Conservation (phyloP, 2,888 invertebrate genomes). For the Alitta virens region DNA sequence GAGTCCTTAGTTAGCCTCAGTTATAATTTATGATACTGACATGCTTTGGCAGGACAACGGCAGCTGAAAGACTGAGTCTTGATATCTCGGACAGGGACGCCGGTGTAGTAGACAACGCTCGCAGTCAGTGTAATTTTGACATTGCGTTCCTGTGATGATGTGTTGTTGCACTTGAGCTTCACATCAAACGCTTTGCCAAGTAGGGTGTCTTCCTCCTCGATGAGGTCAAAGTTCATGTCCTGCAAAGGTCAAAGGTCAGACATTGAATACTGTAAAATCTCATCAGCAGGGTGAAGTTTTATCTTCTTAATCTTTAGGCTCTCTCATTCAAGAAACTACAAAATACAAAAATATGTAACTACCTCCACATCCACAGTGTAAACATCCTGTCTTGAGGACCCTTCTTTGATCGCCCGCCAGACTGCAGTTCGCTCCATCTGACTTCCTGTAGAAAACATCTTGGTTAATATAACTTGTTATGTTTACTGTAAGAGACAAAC, state of each 20-base stretch:
- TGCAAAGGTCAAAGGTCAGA: too few species aligned
- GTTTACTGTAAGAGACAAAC: too few species aligned
- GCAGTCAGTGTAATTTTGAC: constrained; percentile 24
- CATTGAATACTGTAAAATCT: too few species aligned
- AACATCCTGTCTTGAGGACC: constrained; percentile 16
- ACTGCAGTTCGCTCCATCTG: constrained; percentile 27
- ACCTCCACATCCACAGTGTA: constrained; percentile 20
- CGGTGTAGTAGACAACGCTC: constrained; percentile 26
- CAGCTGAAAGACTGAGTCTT: constrained; percentile 17
- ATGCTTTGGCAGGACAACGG: constrained; percentile 6
- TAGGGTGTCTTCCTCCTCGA: constrained; percentile 18
- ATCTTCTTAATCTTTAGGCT: too few species aligned
- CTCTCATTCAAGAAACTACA: too few species aligned
- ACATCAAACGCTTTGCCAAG: constrained; percentile 26
- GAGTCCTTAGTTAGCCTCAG: too few species aligned
- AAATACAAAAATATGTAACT: too few species aligned
- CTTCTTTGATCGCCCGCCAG: constrained; percentile 17
- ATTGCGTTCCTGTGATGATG: constrained; percentile 7
- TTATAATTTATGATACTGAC: too few species aligned
- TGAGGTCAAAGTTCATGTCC: constrained; percentile 27
- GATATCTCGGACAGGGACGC: constrained; percentile 20
- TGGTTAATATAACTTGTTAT: too few species aligned
- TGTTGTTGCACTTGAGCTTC: constrained; percentile 20
- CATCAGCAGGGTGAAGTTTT: too few species aligned
- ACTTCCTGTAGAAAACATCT: constrained; percentile 5